Evolutionary conservation across 1,140 invertebrate species (phyloP).

Genomic region (Neodiprion lecontei): DNA sequence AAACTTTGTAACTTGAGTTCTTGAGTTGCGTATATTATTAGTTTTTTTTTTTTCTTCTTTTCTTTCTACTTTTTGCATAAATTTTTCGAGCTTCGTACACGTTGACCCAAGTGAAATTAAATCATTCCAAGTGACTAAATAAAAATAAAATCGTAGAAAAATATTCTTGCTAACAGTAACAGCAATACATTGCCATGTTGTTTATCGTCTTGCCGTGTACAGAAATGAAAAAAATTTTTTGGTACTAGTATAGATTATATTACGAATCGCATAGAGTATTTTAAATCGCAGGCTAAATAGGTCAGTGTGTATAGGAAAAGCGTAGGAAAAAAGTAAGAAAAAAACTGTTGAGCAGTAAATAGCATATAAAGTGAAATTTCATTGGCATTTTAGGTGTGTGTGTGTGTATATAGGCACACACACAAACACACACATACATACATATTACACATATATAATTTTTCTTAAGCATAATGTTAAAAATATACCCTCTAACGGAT

Average conservation of each 20-base stretch:
- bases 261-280: conserved; percentile 25
- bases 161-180: too few species aligned
- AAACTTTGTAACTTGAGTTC: too few species aligned
- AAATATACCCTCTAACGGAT: conserved; percentile 30
- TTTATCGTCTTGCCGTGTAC: conserved; percentile 11
- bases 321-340: neutral
- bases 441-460: conserved; percentile 18
- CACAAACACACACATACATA: too few species aligned
- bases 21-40: too few species aligned
- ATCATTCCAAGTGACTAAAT: too few species aligned
- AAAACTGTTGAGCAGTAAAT: conserved; percentile 29
- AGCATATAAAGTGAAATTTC: conserved; percentile 15
- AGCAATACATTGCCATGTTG: neutral
- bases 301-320: conserved; percentile 17
- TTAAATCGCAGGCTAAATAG: conserved; percentile 22
- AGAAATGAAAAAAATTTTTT: neutral
- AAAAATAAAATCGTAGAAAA: too few species aligned
- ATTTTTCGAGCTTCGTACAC: too few species aligned
- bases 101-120: too few species aligned
- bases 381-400: conserved; percentile 24
- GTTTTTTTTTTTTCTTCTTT: too few species aligned
- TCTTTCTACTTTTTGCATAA: too few species aligned
- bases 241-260: conserved; percentile 13
- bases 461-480: conserved; percentile 6
- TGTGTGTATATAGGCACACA: neutral